Evolutionary conservation across 1,140 invertebrate species (phyloP).

Genomic region (Cardiocondyla obscurior): DNA sequence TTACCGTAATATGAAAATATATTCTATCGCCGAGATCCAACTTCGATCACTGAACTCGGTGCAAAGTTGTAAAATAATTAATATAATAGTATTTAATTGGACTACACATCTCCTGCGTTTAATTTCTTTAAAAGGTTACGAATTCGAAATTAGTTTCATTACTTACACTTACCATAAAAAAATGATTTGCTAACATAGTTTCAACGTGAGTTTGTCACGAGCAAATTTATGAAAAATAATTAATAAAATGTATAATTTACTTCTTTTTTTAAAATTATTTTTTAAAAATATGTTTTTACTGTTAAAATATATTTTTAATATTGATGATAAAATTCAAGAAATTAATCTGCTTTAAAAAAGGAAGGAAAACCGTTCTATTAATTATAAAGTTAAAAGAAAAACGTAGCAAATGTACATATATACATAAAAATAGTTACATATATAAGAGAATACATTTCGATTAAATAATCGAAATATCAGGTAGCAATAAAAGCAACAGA

Average conservation of each 20-base stretch:
- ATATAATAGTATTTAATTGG: neutral
- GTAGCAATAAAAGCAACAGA: neutral
- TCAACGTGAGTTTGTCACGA: neutral
- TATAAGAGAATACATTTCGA: too few species aligned
- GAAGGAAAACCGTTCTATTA: neutral
- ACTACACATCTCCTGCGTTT: neutral
- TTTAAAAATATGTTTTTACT: neutral
- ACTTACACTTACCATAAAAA: neutral
- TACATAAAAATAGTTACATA: too few species aligned
- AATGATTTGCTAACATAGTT: neutral
- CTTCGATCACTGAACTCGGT: neutral
- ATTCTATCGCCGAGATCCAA: neutral
- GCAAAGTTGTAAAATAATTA: neutral
- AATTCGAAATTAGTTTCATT: neutral
- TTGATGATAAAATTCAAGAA: neutral
- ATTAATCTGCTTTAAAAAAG: neutral
- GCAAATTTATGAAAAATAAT: neutral
- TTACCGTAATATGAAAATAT: neutral
- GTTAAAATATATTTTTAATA: slow-evolving; percentile 3
- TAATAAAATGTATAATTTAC: neutral
- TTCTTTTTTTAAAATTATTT: neutral
- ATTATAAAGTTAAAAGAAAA: neutral
- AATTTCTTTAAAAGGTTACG: neutral
- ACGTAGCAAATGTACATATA: neutral
- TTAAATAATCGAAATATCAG: neutral